Percentiles rank a stretch among this genome's conserved stretches.
Conservation (phyloP, 2,113 vertebrate species). For the Brachirus orientalis region DNA sequence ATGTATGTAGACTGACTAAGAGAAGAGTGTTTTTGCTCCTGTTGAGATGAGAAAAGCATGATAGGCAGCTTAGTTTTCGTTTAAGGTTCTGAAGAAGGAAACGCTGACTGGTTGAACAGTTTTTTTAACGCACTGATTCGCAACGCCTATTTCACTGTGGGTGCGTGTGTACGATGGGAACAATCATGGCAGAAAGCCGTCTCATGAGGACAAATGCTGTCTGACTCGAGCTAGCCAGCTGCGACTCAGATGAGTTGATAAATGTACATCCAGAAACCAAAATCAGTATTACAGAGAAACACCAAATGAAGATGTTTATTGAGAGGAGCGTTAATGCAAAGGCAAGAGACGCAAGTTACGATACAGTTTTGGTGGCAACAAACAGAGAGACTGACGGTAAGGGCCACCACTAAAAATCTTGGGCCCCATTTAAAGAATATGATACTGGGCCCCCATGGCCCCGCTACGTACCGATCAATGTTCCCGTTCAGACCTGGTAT, state of each 20-base stretch:
- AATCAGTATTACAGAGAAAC: conserved; percentile 42
- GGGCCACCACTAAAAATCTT: too few relatives aligned
- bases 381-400: too few relatives aligned
- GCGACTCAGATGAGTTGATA: conserved; percentile 36
- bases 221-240: conserved; percentile 5
- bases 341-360: conserved; percentile 17
- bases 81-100: conserved; percentile 12
- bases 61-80: conserved; percentile 10
- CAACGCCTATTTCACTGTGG: conserved; percentile 11
- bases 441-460: too few relatives aligned
- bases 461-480: too few relatives aligned
- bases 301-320: conserved; percentile 22
- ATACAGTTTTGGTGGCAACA: too few relatives aligned
- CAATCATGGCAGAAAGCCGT: conserved; percentile 37
- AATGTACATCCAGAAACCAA: conserved; percentile 33
- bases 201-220: conserved; percentile 11
- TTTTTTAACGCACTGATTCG: neutral
- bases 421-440: too few relatives aligned
- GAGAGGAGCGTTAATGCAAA: conserved; percentile 21
- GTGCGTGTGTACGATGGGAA: conserved; percentile 24
- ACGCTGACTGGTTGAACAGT: neutral
- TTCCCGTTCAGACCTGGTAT: too few relatives aligned
- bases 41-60: conserved; percentile 35
- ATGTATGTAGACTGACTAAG: conserved; percentile 56
- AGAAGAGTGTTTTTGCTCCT: conserved; percentile 42